These are phyloP conservation scores for Himalopsyche japonica DNA, from an alignment of 2,888 invertebrate genomes.

Conservation along the genomic window DNA sequence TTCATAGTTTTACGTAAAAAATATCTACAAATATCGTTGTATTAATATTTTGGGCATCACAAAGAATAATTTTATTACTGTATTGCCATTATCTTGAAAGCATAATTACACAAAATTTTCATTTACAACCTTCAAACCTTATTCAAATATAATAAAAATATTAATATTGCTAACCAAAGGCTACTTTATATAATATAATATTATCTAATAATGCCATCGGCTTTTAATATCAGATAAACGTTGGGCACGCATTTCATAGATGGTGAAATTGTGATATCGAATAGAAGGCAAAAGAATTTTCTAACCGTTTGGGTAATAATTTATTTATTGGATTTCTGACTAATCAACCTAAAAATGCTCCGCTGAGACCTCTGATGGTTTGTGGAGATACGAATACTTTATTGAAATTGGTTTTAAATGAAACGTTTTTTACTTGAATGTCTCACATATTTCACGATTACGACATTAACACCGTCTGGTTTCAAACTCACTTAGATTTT, in stretches of 20 bases:
- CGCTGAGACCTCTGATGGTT: background rate
- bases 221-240: background rate
- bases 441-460: background rate
- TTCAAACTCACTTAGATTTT: too few relatives aligned
- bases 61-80: too few relatives aligned
- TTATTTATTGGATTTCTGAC: background rate
- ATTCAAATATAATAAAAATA: background rate
- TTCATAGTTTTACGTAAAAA: too few relatives aligned
- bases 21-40: too few relatives aligned
- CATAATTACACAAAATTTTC: too few relatives aligned
- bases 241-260: background rate
- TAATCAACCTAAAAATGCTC: background rate
- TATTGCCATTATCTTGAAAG: too few relatives aligned
- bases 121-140: too few relatives aligned
- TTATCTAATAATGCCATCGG: background rate
- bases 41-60: too few relatives aligned
- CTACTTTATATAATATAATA: background rate
- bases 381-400: background rate
- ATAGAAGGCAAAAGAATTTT: background rate
- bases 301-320: background rate
- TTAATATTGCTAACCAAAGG: background rate
- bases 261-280: background rate
- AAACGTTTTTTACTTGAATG: background rate
- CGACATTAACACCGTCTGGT: too few relatives aligned
- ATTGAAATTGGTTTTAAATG: background rate